Evolutionary conservation across 2,888 invertebrate genomes (phyloP), one percentile per base, ranked within the genome.

Genomic region (Coleophora flavipennella): DNA sequence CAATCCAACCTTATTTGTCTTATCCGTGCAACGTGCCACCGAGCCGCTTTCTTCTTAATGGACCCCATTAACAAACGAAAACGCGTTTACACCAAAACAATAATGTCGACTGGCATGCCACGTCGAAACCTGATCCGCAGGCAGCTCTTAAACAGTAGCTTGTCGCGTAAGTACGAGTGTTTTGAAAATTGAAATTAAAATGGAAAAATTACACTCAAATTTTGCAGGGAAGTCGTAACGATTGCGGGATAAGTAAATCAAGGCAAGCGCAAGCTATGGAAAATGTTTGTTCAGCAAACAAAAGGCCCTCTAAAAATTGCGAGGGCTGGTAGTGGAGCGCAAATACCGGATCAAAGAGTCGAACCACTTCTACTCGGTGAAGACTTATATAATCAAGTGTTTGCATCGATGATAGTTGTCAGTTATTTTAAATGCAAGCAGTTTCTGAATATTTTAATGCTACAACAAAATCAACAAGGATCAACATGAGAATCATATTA

Each of bases 221-320:
- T 31, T 40, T 27, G 31, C 29, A 35, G 40, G 40, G 45, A 43
- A 56, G 59, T 60, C 58, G 57, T 67, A 71, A 66, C 69, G 57
- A 69, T 74, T 67, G 71, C 62, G 64, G 64, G 51, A 54, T 65
- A 77, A 78, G 76, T 71, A 77, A 61, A 53, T 51, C 52, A 57
- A 64, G 65, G 41, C 35, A 13, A 62, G 55, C 55, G 61, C 60
- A 20, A 20, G 20, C 74, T 71, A 75, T 76, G 65, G 66, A 72
- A 71, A 79, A 77, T 76, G 75, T 81, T 83, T 78, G 58, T 62
- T 57, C 46, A 50, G 65, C 55, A 78, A 78, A 80, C 69, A 78
- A 49, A 43, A 42, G 46, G 58, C 62, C 39, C 35, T 39, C 31
- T 28, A 35, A 57, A 55, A 47, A 46, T 48, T 50, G 47, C 48